Conservation (phyloP, 2,888 invertebrate genomes). For the Drosophila flavopinicola region DNA sequence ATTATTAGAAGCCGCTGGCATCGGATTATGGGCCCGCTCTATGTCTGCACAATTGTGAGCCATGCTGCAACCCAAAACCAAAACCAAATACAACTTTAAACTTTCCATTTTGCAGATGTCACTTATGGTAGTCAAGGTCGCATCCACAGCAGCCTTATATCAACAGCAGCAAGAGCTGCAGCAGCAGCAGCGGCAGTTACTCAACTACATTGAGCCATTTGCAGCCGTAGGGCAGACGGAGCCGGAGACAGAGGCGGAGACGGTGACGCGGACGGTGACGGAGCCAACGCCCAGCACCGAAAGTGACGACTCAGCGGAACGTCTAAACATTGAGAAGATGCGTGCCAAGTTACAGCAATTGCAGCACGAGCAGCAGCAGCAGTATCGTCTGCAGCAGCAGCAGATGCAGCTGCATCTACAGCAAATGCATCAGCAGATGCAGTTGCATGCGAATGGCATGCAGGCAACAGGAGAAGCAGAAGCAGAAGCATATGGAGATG, state of each 20-base stretch:
- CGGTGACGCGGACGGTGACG: conserved; percentile 8
- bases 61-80: neutral
- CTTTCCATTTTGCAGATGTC: conserved; percentile 77
- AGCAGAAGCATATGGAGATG: conserved; percentile 12
- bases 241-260: conserved; percentile 17
- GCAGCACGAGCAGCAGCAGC: conserved; percentile 73
- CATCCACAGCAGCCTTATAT: conserved; percentile 78
- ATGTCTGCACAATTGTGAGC: conserved; percentile 80
- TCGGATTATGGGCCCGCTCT: conserved; percentile 78
- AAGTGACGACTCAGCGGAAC: conserved; percentile 60
- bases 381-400: conserved; percentile 67
- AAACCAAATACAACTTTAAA: no score
- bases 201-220: conserved; percentile 46
- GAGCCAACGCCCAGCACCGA: conserved; percentile 36
- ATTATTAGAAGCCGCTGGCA: conserved; percentile 38
- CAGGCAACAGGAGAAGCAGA: conserved; percentile 12
- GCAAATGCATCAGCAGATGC: conserved; percentile 65
- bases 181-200: conserved; percentile 54
- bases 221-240: neutral
- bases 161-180: conserved; percentile 66
- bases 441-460: conserved; percentile 62
- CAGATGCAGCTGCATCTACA: conserved; percentile 69
- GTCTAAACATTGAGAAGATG: conserved; percentile 75
- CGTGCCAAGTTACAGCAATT: conserved; percentile 80
- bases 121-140: conserved; percentile 82